phyloP scores from a whole-genome alignment of 1,140 invertebrate genomes.

The Phthorimaea operculella region DNA sequence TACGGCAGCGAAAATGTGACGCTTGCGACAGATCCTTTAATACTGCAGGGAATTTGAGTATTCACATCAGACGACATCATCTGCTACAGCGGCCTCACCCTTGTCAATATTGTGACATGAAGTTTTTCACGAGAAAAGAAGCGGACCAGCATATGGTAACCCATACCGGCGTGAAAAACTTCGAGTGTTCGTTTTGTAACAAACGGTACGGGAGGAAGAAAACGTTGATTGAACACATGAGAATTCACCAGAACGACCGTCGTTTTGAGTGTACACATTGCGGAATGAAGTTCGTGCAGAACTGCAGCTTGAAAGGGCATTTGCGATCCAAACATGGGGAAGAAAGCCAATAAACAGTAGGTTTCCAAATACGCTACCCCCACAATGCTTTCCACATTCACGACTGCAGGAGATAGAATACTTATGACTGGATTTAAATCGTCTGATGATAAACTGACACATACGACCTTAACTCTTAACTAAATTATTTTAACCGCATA shows the following conservation, averaged over 20 bases:
- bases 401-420: too few relatives aligned
- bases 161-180: slow-evolving; percentile 77
- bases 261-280: slow-evolving; percentile 55
- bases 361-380: too few relatives aligned
- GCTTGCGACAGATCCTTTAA: slow-evolving; percentile 22
- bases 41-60: slow-evolving; percentile 12
- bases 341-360: too few relatives aligned
- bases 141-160: slow-evolving; percentile 51
- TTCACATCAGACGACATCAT: slow-evolving; percentile 24
- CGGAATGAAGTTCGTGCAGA: slow-evolving; percentile 45
- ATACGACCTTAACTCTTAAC: too few relatives aligned
- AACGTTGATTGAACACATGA: slow-evolving; percentile 60
- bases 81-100: slow-evolving; percentile 18
- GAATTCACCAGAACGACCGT: slow-evolving; percentile 59
- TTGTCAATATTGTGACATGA: slow-evolving; percentile 19
- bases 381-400: too few relatives aligned
- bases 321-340: slow-evolving; percentile 24
- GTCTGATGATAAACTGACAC: too few relatives aligned
- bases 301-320: slow-evolving; percentile 25
- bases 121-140: slow-evolving; percentile 23
- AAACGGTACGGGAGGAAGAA: slow-evolving; percentile 68
- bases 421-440: too few relatives aligned
- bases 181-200: slow-evolving; percentile 73
- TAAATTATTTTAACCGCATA: too few relatives aligned
- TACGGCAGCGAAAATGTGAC: slow-evolving; percentile 17